Evolutionary conservation across 2,888 invertebrate species (phyloP), one percentile per base, ranked within the genome.

Genomic region (Labia minor): DNA sequence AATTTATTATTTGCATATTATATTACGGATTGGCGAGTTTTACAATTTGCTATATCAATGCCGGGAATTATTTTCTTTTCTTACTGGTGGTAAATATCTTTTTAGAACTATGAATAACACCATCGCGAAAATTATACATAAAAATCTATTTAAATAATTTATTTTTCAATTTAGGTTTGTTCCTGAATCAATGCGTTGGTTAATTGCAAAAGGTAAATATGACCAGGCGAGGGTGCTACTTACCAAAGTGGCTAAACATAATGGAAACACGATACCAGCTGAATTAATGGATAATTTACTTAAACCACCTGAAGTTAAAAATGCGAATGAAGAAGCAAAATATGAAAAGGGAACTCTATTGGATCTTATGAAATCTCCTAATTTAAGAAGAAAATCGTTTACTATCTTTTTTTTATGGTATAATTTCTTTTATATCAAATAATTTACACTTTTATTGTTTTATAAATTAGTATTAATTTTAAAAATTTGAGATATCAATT

Each of bases 161-260:
- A 26, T 26, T 26, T 6, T 26, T 26, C 8, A 26, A 68, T 69
- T 33, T 65, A 81, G 82, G 81, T 83, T 88, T 68, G 83, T 89
- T 72, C 89, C 89, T 0, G 89, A 89, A 76, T 89, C 88, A 0
- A 83, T 85, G 6, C 81, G 89, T 64, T 89, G 89, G 89, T 76
- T 89, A 68, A 74, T 88, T 65, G 82, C 85, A 0, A 85, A 86
- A 73, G 84, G 85, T 37, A 81, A 83, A 26, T 78, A 81, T n/a
- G 79, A 82, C 21, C 84, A 85, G 73, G 88, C 88, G 0, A 83
- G 84, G 70, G 77, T 77, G 62, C 78, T 85, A 19, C 81, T 89
- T 37, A 80, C 83, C 70, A 81, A 79, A 68, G 87, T 85, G 1
- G 87, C 88, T 0, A 80, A 81, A 70, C 84, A 83, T 72, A 89